Evolutionary conservation across 2,113 vertebrate genomes (phyloP).

Genomic region (Psittacula cyanocephala): DNA sequence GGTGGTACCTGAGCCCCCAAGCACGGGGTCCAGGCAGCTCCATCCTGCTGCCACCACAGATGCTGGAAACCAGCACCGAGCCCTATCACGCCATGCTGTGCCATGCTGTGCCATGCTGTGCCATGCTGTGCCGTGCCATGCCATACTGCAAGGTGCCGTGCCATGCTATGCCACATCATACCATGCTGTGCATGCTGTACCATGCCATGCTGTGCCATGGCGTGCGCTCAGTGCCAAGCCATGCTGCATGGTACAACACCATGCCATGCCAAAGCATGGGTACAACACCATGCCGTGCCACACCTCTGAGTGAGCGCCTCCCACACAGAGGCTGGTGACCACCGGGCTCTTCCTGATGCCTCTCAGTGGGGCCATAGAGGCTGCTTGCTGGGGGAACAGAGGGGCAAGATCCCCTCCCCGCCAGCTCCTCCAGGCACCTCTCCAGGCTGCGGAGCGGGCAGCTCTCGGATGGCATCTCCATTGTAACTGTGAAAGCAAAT

Average conservation of each 20-base stretch:
- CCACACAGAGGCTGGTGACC: not conserved
- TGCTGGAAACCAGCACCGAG: not conserved
- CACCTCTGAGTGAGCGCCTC: not conserved
- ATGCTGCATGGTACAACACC: not conserved
- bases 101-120: not conserved
- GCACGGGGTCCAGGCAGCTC: not conserved
- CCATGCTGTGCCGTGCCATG: not conserved
- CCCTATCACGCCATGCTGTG: not conserved
- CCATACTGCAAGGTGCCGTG: not conserved
- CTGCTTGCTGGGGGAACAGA: not conserved
- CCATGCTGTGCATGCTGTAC: not conserved
- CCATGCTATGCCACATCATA: not conserved
- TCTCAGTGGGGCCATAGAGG: not conserved
- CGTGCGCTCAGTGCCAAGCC: not conserved
- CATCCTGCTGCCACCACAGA: accelerated
- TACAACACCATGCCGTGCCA: not conserved
- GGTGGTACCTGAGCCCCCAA: accelerated
- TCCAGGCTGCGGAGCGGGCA: not conserved
- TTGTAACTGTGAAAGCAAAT: not conserved
- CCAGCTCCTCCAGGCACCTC: not conserved
- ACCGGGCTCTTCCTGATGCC: not conserved
- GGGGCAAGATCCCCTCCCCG: not conserved
- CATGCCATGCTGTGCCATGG: not conserved
- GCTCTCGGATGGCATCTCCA: not conserved
- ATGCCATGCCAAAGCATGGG: too few species aligned